A percentile compares a stretch with the other conserved stretches of the same genome.
These are phyloP conservation scores for Drosophila tripunctata DNA, from an alignment of 2,888 invertebrate genomes.

Conservation along the genomic window DNA sequence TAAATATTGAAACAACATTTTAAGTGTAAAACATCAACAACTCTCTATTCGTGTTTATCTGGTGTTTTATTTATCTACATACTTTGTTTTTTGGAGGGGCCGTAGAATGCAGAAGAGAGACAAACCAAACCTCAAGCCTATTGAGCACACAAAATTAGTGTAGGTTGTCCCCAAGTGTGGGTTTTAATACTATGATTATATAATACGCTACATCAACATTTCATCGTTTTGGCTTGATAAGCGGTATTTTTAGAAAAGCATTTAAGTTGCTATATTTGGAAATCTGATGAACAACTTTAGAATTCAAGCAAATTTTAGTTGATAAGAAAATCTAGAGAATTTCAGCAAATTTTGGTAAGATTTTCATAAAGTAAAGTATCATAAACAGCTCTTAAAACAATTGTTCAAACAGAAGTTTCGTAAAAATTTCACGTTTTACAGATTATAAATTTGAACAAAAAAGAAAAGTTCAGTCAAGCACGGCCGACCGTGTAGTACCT, in stretches of 20 bases:
- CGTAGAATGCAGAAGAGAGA: background rate
- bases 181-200: conserved; percentile 15
- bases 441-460: too few species aligned
- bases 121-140: conserved; percentile 39
- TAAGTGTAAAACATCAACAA: conserved; percentile 39
- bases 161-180: conserved; percentile 16
- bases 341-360: background rate
- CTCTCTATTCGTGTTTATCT: conserved; percentile 2
- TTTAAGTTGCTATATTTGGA: conserved; percentile 1
- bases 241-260: background rate
- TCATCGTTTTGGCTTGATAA: conserved; percentile 7
- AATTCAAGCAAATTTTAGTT: background rate
- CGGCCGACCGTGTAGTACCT: too few species aligned
- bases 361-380: too few species aligned
- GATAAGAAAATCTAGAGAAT: conserved; percentile 32
- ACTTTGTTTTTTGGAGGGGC: background rate
- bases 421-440: too few species aligned
- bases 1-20: conserved; percentile 57
- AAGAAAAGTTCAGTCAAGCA: too few species aligned
- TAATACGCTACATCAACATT: conserved; percentile 26
- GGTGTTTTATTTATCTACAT: conserved; percentile 3
- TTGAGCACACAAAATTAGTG: conserved; percentile 1
- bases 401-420: too few species aligned
- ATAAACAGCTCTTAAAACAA: too few species aligned
- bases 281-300: background rate